Evolutionary conservation across 37 sponge, comb jelly and placozoan genomes (phyloP), one percentile per base, ranked within the genome.

Genomic region (Spongia lamella): DNA sequence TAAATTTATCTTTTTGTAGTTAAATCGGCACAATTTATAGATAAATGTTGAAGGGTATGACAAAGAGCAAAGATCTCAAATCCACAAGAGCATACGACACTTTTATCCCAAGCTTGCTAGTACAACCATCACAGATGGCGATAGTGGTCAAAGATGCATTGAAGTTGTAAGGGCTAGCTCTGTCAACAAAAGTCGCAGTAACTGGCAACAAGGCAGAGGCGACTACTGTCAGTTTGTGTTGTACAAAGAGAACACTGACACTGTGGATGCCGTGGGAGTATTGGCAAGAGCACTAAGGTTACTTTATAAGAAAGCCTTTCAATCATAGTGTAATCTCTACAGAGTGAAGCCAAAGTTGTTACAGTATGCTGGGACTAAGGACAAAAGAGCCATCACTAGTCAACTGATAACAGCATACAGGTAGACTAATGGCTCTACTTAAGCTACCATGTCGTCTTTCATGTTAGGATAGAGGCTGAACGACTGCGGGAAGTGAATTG

Each of bases 241-340:
- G 36, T 91, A 92, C 86, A 94, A 94, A 57, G 96, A 94, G 73
- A 91, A 94, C 73, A 84, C 47, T 31, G 96, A 91, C 68, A 91
- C 93, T 13, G 77, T 88, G 83, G 86, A 91, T 20, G 96, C 89
- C 7, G 58, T 94, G 15, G 68, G 65, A 29, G 30, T 80, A 24
- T 56, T 94, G 39, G 55, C 91, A 25, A 77, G 38, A 27, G 27
- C 76, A 20, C 76, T 94, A 51, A 77, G 72, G 85, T 1, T 17
- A 21, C 21, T 29, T 9, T 26, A 67, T 20, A 22, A 33, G 24
- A 1, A 20, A 67, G 14, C 7, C 29, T 7, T 4, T 29, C 29
- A 58, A n/a, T 58, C 25, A 58, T 29, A 5, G 4, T 7, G 7
- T 58, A 15, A 58, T 26, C 30, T 30, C 30, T 17, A 25, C 24